Conservation (phyloP, 2,888 invertebrate genomes). For the Caenorhabditis drosophilae region DNA sequence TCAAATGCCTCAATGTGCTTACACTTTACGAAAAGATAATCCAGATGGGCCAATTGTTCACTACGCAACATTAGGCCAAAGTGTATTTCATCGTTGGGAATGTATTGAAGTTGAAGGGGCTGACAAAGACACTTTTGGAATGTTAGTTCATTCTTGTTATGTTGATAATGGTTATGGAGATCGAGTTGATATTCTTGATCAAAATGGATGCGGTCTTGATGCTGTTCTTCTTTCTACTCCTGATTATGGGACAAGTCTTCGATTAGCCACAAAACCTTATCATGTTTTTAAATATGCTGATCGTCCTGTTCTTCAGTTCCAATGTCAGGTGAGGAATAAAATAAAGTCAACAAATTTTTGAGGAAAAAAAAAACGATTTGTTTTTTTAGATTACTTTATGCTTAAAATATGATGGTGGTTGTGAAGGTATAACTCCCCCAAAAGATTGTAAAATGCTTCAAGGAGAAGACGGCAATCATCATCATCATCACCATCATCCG, state of each 20-base stretch:
- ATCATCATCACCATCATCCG: constrained; percentile 46
- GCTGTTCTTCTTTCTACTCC: constrained; percentile 66
- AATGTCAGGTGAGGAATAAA: constrained; percentile 58
- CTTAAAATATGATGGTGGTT: constrained; percentile 67
- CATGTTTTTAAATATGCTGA: constrained; percentile 69
- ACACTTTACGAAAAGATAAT: constrained; percentile 63
- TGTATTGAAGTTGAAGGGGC: constrained; percentile 62
- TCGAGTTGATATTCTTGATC: constrained; percentile 63
- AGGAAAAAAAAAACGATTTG: neutral
- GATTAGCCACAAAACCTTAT: constrained; percentile 65
- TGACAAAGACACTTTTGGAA: constrained; percentile 68
- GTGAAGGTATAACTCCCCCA: constrained; percentile 66
- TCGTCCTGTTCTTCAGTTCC: constrained; percentile 66
- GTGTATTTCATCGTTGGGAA: constrained; percentile 64
- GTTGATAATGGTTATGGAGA: constrained; percentile 68
- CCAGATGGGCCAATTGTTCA: constrained; percentile 66
- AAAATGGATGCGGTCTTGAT: constrained; percentile 65
- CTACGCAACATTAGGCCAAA: constrained; percentile 65
- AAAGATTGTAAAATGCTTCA: constrained; percentile 58
- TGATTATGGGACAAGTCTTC: constrained; percentile 60
- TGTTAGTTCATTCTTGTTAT: constrained; percentile 69
- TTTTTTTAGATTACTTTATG: constrained; percentile 59
- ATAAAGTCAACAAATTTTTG: neutral
- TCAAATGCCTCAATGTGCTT: constrained; percentile 68
- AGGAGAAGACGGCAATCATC: constrained; percentile 41